Evolutionary conservation across 35 echinoderm and acorn worm genomes (phyloP).

Genomic region (Apostichopus parvimensis): DNA sequence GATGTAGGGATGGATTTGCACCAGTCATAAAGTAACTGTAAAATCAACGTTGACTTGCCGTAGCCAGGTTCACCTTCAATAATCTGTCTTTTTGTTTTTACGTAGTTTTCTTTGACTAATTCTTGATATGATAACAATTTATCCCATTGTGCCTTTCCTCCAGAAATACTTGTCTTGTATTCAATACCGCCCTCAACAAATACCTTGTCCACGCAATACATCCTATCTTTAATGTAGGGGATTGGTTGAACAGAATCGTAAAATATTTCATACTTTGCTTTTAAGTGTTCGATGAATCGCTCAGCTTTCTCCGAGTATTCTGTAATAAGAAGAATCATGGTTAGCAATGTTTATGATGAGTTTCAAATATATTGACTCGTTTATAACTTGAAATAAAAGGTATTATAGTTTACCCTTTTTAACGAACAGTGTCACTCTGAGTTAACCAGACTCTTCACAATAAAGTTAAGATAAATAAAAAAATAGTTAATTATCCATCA

Average conservation of each 20-base stretch:
- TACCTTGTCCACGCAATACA: constrained; percentile 8
- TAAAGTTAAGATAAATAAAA: not conserved
- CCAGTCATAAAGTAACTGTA: not conserved
- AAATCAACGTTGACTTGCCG: not conserved
- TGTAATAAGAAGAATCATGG: too few species aligned
- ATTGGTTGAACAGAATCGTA: not conserved
- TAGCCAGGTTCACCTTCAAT: constrained; percentile 4
- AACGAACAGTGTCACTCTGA: not conserved
- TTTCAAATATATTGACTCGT: not conserved
- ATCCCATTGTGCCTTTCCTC: not conserved
- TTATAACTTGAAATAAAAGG: not conserved
- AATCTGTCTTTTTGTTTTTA: not conserved
- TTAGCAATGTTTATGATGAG: not conserved
- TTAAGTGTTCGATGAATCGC: not conserved
- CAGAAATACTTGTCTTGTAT: not conserved
- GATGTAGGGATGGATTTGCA: not conserved
- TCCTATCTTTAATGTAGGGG: constrained; percentile 1
- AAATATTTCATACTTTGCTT: not conserved
- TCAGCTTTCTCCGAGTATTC: too few species aligned
- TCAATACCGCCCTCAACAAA: not conserved
- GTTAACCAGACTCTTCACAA: not conserved
- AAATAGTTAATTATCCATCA: not conserved
- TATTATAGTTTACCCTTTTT: not conserved
- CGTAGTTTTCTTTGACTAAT: not conserved
- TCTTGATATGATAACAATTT: not conserved